Evolutionary conservation across 2,888 invertebrate species (phyloP), one percentile per base, ranked within the genome.

Genomic region (Pristionchus entomophagus): DNA sequence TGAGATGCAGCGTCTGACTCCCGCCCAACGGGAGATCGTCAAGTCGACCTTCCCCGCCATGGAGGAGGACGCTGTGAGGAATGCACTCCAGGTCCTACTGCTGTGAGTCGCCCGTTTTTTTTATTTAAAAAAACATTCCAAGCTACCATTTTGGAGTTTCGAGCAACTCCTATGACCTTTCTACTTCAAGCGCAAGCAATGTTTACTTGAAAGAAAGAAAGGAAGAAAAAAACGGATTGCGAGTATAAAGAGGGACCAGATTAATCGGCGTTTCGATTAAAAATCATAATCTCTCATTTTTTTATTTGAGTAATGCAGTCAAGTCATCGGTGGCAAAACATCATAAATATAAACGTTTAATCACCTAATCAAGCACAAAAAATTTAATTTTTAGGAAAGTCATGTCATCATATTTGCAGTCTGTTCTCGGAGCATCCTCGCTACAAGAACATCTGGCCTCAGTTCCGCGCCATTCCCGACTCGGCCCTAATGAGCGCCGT

Each of bases 371-470:
- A n/a, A n/a, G n/a, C n/a, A n/a, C n/a, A n/a, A n/a, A n/a, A n/a
- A n/a, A n/a, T n/a, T n/a, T n/a, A n/a, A n/a, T n/a, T n/a, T n/a
- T n/a, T n/a, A n/a, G n/a, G n/a, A n/a, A n/a, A n/a, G n/a, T n/a
- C n/a, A n/a, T n/a, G n/a, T n/a, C n/a, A n/a, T 22, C 26, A 59
- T 26, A 8, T 22, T 86, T 89, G 38, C 86, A 92, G 92, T 19
- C 88, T 92, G 1, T 92, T 92, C 85, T 88, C 92, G 22, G 91
- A 93, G 78, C 88, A 91, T 82, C 92, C 92, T 10, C 87, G 89
- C 56, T 92, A 92, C 87, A 92, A 92, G 85, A 87, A 89, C 56
- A 91, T 92, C 51, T 92, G 92, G 92, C 92, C 92, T 1, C 92
- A 91, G 86, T 92, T 92, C 87, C 87, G 91, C 3, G 89, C 90